phyloP scores from a whole-genome alignment of 1,140 invertebrate genomes.

The Mamestra configurata region DNA sequence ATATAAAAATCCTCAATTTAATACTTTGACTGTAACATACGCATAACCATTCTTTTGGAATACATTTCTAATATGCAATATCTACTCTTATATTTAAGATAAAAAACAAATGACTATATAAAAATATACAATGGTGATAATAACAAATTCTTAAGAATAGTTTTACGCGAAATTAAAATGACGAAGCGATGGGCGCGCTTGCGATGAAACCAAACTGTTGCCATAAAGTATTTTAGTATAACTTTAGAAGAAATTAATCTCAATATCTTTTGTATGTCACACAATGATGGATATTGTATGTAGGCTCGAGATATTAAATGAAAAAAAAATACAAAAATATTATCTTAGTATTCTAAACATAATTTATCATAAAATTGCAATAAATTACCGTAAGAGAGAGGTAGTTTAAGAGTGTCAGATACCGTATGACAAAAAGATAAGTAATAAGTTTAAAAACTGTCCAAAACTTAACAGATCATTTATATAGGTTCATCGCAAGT shows the following conservation, averaged over 20 bases:
- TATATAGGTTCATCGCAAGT: background rate
- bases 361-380: background rate
- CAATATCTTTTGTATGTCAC: too few relatives aligned
- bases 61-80: conserved; percentile 73
- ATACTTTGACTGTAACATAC: conserved; percentile 69
- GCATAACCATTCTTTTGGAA: conserved; percentile 73
- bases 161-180: conserved; percentile 7
- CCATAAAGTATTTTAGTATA: background rate
- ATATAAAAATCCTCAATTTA: conserved; percentile 52
- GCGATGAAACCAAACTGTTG: background rate
- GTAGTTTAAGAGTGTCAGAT: background rate
- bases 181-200: conserved; percentile 10
- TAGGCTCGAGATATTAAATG: background rate
- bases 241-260: background rate
- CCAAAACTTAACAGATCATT: background rate
- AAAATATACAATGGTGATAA: conserved; percentile 68
- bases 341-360: background rate
- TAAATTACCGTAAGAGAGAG: background rate
- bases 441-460: background rate
- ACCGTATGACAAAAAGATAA: background rate
- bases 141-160: conserved; percentile 42
- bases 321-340: background rate
- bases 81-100: conserved; percentile 68
- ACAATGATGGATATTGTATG: too few relatives aligned
- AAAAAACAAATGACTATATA: conserved; percentile 81